Evolutionary conservation across 2,113 vertebrate genomes (phyloP).

Genomic region (Embiotoca jacksoni): DNA sequence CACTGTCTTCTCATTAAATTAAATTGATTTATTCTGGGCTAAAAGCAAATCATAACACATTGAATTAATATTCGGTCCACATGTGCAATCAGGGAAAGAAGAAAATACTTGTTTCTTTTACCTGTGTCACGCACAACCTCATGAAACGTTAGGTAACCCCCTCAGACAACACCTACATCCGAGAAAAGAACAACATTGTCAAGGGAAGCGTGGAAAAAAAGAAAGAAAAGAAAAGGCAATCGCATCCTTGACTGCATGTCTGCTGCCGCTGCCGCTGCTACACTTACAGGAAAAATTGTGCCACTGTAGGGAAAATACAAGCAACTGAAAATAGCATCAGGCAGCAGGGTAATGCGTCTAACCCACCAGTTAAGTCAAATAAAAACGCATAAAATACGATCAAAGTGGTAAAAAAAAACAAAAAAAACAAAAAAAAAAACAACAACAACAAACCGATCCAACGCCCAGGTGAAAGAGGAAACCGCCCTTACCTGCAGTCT

Average conservation of each 20-base stretch:
- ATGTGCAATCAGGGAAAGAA: neutral
- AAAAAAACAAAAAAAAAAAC: too few species aligned
- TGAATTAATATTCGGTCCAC: neutral
- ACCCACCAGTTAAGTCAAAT: neutral
- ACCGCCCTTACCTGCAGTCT: conserved; percentile 71
- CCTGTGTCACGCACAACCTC: conserved; percentile 37
- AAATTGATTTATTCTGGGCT: neutral
- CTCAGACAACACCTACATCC: conserved; percentile 47
- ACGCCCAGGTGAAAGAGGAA: conserved; percentile 16
- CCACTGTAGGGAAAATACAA: conserved; percentile 8
- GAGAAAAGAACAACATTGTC: conserved; percentile 2
- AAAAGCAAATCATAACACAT: neutral
- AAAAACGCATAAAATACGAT: neutral
- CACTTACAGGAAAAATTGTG: conserved; percentile 1
- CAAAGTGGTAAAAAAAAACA: neutral
- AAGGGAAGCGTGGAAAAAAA: neutral
- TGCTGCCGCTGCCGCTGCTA: neutral
- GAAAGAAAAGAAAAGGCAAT: neutral
- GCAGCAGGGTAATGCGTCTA: neutral
- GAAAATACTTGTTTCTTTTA: conserved; percentile 4
- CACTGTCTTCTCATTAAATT: neutral
- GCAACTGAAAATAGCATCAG: neutral
- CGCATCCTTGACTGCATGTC: neutral
- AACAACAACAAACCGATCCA: too few species aligned
- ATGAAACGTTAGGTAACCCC: conserved; percentile 39